Conservation (phyloP, 2,113 vertebrate species). For the Capra hircus region DNA sequence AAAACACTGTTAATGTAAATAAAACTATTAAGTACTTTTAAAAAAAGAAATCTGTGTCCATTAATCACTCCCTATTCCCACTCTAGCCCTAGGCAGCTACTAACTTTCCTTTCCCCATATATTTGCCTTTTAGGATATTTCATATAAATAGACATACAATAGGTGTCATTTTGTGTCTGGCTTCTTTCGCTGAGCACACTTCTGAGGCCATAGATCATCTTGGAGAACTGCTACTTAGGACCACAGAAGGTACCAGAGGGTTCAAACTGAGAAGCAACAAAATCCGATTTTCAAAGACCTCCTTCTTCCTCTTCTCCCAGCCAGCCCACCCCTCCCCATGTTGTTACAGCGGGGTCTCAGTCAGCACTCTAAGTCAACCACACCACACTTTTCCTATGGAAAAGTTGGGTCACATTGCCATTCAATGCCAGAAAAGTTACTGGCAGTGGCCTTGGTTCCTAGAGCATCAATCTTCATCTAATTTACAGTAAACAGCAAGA, state of each 20-base stretch:
- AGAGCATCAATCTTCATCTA: background rate
- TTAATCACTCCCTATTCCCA: background rate
- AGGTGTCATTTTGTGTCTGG: background rate
- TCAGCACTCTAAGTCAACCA: background rate
- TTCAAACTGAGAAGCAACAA: background rate
- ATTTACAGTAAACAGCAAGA: constrained; percentile 18
- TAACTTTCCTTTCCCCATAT: background rate
- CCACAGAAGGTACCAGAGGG: background rate
- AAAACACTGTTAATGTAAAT: background rate
- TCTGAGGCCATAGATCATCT: background rate
- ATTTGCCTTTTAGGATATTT: background rate
- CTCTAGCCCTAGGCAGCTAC: background rate
- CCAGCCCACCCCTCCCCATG: background rate
- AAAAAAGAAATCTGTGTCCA: background rate
- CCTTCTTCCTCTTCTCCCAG: background rate
- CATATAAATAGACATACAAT: background rate
- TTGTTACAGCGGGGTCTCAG: background rate
- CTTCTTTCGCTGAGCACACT: background rate
- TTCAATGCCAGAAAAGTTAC: background rate
- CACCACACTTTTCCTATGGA: background rate
- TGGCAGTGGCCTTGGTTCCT: background rate
- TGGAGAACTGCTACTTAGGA: background rate
- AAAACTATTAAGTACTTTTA: background rate
- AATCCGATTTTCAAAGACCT: background rate
- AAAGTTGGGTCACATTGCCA: background rate